phyloP scores from a whole-genome alignment of 1,140 invertebrate genomes.

The Bombus affinis region DNA sequence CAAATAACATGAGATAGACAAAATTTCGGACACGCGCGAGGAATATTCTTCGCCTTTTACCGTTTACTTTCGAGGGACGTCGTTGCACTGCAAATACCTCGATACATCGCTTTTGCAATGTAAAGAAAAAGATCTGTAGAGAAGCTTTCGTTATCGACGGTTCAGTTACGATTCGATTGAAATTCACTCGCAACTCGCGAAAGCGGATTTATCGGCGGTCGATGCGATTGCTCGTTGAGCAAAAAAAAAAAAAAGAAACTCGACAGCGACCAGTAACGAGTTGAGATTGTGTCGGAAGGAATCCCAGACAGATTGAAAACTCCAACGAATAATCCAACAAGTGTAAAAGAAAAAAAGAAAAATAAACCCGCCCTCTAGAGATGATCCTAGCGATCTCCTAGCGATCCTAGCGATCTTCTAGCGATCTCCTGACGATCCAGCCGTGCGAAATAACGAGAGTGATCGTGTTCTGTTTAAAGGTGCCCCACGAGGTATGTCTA shows the following conservation, averaged over 20 bases:
- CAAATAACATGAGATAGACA: too few relatives aligned
- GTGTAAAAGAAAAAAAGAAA: not conserved
- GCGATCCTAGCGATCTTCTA: not conserved
- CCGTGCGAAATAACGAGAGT: slow-evolving; percentile 69
- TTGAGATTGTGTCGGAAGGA: too few relatives aligned
- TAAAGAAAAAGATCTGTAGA: not conserved
- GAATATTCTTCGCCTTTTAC: too few relatives aligned
- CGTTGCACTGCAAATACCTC: too few relatives aligned
- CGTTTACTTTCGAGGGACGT: too few relatives aligned
- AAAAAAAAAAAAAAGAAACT: too few relatives aligned
- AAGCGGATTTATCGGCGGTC: too few relatives aligned
- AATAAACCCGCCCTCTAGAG: not conserved
- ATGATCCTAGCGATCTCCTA: not conserved
- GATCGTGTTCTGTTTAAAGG: slow-evolving; percentile 80
- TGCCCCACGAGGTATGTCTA: slow-evolving; percentile 82
- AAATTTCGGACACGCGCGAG: too few relatives aligned
- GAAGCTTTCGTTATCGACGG: not conserved
- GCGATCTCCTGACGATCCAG: not conserved
- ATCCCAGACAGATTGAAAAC: not conserved
- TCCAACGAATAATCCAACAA: not conserved
- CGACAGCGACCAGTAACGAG: not conserved
- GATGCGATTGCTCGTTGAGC: not conserved
- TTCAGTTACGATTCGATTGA: not conserved
- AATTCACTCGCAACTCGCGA: not conserved
- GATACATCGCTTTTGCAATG: too few relatives aligned